Conservation (phyloP, 1,140 invertebrate species). For the Trichomalopsis sarcophagae region DNA sequence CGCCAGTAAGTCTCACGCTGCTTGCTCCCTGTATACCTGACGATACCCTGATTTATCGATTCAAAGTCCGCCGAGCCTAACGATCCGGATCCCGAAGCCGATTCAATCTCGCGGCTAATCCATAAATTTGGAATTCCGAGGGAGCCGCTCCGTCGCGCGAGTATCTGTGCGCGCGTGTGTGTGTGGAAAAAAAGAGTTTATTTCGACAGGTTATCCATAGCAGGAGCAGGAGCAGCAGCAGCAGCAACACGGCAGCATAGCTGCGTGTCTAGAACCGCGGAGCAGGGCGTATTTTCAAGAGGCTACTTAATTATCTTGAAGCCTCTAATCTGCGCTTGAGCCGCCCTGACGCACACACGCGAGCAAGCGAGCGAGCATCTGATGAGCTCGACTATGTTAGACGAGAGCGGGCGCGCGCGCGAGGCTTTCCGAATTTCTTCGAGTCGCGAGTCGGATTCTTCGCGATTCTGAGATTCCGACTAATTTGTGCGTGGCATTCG, state of each 20-base stretch:
- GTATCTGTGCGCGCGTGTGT: background rate
- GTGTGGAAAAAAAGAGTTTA: background rate
- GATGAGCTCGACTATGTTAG: background rate
- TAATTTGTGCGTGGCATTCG: background rate
- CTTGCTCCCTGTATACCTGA: slow-evolving; percentile 21
- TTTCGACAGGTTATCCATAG: slow-evolving; percentile 44
- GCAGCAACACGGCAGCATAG: background rate
- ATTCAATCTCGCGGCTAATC: slow-evolving; percentile 30
- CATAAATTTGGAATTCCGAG: slow-evolving; percentile 42
- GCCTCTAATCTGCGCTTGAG: slow-evolving; percentile 72
- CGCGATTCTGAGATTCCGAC: background rate
- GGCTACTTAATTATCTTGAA: slow-evolving; percentile 74
- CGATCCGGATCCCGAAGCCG: background rate
- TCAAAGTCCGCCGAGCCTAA: slow-evolving; percentile 27
- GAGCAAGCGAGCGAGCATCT: background rate
- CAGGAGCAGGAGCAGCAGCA: background rate
- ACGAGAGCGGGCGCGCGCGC: too few species aligned
- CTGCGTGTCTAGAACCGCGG: slow-evolving; percentile 27
- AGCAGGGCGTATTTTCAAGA: slow-evolving; percentile 71
- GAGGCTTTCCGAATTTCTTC: background rate
- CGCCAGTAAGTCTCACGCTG: slow-evolving; percentile 26
- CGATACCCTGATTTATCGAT: slow-evolving; percentile 52
- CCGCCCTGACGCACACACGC: slow-evolving; percentile 68
- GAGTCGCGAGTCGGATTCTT: background rate
- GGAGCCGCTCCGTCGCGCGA: background rate